Base-by-base conservation (phyloP, 2,797 vertebrate species). In the Amazona ochrocephala region DNA sequence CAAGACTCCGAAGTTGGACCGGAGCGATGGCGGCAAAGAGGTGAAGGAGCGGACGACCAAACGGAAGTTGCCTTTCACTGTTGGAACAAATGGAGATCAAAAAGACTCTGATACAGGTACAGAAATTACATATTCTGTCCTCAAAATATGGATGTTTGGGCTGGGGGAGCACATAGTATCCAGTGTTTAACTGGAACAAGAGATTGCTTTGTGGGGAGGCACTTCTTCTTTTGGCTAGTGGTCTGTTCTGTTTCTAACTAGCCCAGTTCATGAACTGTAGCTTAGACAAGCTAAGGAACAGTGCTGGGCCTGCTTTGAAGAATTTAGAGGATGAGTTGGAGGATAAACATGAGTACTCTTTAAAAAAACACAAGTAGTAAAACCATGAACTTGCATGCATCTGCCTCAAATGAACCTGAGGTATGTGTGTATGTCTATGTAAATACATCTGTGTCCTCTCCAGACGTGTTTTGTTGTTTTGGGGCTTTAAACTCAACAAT, bases 41-140 rank as follows among this genome's bases (percentile, higher is more conserved):
- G 99, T 99, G 98, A 99, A 99, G 98, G 99, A 99, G 98, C 99
- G 99, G 95, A 98, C 98, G 77, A 98, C 99, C 92, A 99, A 99
- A 97, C 98, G 99, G 98, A 99, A 99, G 97, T 98, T 99, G 97
- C 99, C 99, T 98, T 99, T 99, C 97, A 99, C 99, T 72, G 98
- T 99, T 84, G 99, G 99, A 98, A 98, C 99, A 98, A 99, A 99
- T 99, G 99, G 99, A 98, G 99, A 99, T 98, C 99, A 99, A 98
- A 99, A 99, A 97, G 99, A 99, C 98, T 99, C 99, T 37, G 99
- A 99, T 97, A 99, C 99, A 96, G 99, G 99, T 99, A 98, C 98
- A 95, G 51, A 23, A 68, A 29, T 8, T 23, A 8, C 70, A 2
- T 7, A 0, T 21, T 30, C 7, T 48, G 5, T 60, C 30, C 39